A percentile compares a stretch with the other conserved stretches of the same genome.
Conservation (phyloP, 35 echinoderm and acorn worm genomes). For the Ophioderma brevispina region DNA sequence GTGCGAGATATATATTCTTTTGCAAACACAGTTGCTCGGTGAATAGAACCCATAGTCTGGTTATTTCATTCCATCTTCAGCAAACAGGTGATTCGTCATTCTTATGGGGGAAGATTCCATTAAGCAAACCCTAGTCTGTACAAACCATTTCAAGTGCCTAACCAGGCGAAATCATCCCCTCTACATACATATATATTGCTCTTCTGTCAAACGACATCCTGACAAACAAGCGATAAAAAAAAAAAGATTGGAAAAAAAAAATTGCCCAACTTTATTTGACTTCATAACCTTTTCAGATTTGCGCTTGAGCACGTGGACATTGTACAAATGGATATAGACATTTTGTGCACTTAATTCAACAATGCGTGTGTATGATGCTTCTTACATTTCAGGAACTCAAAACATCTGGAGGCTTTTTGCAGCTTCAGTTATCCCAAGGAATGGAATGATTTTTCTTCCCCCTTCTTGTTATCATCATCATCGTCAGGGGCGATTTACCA, state of each 20-base stretch:
- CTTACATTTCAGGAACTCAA: not conserved
- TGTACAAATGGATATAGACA: not conserved
- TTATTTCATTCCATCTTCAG: not conserved
- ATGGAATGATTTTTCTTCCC: not conserved
- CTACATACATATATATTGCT: not conserved
- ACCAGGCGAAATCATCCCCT: not conserved
- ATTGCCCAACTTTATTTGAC: constrained; percentile 3
- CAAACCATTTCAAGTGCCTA: not conserved
- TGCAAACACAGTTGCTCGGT: no score
- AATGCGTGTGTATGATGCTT: not conserved
- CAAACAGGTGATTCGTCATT: constrained; percentile 5
- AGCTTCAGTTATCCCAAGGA: not conserved
- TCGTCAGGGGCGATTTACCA: not conserved
- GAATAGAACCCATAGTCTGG: no score
- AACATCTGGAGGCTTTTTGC: not conserved
- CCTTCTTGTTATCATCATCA: not conserved
- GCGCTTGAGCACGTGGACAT: not conserved
- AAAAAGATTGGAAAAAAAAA: not conserved
- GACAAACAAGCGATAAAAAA: not conserved
- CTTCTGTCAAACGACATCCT: not conserved
- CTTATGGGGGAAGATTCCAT: not conserved
- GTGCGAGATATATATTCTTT: not conserved
- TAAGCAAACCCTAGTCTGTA: not conserved
- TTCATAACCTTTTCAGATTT: constrained; percentile 3
- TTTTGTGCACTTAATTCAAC: constrained; percentile 9